Evolutionary conservation across 2,113 vertebrate species (phyloP).

Genomic region (Prietella phreatophila): DNA sequence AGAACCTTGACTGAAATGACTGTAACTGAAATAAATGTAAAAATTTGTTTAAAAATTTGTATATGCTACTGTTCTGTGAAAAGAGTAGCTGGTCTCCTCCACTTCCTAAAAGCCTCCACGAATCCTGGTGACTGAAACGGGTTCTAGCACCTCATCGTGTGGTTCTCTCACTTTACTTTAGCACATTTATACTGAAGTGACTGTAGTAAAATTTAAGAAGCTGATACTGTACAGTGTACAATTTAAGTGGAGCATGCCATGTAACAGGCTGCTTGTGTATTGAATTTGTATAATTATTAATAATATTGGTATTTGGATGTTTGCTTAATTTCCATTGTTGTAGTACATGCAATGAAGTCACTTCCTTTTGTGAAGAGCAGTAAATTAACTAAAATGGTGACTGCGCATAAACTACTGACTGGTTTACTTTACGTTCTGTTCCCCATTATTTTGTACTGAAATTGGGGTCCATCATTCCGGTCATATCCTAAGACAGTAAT

Average conservation of each 20-base stretch:
- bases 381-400: constrained; percentile 22
- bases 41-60: not conserved
- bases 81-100: constrained; percentile 32
- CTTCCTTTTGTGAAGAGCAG: constrained; percentile 32
- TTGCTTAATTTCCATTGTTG: not conserved
- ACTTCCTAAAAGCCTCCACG: constrained; percentile 20
- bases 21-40: not conserved
- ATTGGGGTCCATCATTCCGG: constrained; percentile 17
- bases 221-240: constrained; percentile 37
- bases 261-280: not conserved
- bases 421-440: constrained; percentile 8
- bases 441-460: constrained; percentile 28
- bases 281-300: not conserved
- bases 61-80: constrained; percentile 35
- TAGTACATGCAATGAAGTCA: not conserved
- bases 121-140: constrained; percentile 51
- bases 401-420: not conserved
- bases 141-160: constrained; percentile 25
- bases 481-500: not conserved
- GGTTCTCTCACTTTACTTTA: constrained; percentile 27
- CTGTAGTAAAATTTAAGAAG: constrained; percentile 7
- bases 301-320: constrained; percentile 5
- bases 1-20: constrained; percentile 72
- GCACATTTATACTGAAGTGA: constrained; percentile 31
- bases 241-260: constrained; percentile 14